Conservation (phyloP, 2,888 invertebrate species). For the Pachymerium ferrugineum region DNA sequence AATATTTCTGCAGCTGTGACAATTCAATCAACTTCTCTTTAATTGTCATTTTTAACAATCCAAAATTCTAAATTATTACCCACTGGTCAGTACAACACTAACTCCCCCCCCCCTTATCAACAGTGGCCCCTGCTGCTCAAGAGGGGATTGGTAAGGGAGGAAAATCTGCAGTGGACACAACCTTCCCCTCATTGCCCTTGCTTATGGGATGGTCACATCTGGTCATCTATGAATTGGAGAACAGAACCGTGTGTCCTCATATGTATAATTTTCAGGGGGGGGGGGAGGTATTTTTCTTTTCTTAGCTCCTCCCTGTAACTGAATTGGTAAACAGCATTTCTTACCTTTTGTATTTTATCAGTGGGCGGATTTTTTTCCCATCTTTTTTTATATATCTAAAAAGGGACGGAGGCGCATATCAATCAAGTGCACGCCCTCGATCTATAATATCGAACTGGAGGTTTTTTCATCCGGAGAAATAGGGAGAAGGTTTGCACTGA, state of each 20-base stretch:
- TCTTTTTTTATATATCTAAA: neutral
- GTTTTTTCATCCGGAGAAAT: neutral
- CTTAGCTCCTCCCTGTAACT: neutral
- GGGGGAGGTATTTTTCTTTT: neutral
- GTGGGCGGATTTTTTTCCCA: constrained; percentile 27
- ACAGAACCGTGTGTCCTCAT: neutral
- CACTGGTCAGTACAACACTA: neutral
- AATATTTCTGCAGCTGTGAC: neutral
- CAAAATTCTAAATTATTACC: neutral
- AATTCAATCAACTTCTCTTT: neutral
- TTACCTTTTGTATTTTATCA: neutral
- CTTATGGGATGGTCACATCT: constrained; percentile 27
- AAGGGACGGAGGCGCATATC: constrained; percentile 22
- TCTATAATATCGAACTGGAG: constrained; percentile 21
- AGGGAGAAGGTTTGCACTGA: neutral
- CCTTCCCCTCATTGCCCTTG: constrained; percentile 23
- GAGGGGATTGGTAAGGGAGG: constrained; percentile 26
- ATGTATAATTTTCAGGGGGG: too few species aligned
- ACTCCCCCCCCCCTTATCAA: neutral
- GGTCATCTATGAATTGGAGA: constrained; percentile 27
- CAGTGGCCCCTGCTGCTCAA: constrained; percentile 17
- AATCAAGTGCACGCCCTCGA: constrained; percentile 27
- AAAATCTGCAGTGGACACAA: neutral
- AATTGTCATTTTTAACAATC: neutral
- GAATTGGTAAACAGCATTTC: neutral